Conservation (phyloP, 2,888 invertebrate genomes). For the Eupithecia exiguata region DNA sequence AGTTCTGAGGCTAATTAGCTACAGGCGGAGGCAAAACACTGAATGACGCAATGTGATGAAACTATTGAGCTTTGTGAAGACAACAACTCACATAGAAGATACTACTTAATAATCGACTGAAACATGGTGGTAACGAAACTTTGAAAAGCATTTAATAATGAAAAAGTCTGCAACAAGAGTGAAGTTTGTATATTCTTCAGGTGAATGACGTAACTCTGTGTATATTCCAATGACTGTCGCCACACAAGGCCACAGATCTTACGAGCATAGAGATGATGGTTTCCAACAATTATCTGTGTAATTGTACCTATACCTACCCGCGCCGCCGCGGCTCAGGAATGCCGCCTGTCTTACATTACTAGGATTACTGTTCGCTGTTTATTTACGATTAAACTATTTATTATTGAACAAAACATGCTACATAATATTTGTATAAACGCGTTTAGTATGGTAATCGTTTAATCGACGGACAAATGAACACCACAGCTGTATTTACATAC, state of each 20-base stretch:
- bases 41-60: neutral
- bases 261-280: conserved; percentile 5
- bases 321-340: conserved; percentile 36
- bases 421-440: conserved; percentile 28
- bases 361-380: conserved; percentile 19
- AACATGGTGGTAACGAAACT: neutral
- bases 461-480: conserved; percentile 30
- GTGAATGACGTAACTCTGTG: neutral
- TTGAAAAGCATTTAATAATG: neutral
- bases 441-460: conserved; percentile 27
- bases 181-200: neutral
- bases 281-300: conserved; percentile 30
- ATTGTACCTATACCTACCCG: no score
- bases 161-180: neutral
- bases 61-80: neutral
- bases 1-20: conserved; percentile 30
- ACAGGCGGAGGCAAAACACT: conserved; percentile 23
- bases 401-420: conserved; percentile 19
- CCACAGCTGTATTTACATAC: conserved; percentile 20
- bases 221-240: neutral
- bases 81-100: neutral
- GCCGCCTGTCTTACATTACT: conserved; percentile 36
- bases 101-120: neutral
- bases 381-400: conserved; percentile 26
- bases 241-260: neutral